Evolutionary conservation across 2,888 invertebrate genomes (phyloP), one percentile per base, ranked within the genome.

Genomic region (Deilephila porcellus): DNA sequence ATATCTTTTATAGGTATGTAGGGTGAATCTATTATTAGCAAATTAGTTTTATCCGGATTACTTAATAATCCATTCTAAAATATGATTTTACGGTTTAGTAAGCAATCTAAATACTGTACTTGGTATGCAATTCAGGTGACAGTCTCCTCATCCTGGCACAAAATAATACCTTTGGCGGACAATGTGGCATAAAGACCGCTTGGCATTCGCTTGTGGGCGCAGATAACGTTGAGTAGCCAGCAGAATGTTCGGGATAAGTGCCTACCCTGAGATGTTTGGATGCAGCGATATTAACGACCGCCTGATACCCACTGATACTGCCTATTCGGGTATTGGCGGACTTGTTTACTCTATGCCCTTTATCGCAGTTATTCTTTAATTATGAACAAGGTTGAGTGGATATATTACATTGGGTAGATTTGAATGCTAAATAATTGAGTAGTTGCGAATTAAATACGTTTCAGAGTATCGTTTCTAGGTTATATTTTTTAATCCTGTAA

Each of bases 171-270:
- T 73, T 74, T 75, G 75, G 77, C 78, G 78, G 77, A 85, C 82
- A 84, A 83, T 85, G 80, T 83, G 80, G 82, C 84, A 83, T 86
- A 85, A 85, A 84, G 83, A 83, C 80, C 82, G 79, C 72, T 78
- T 76, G 77, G 82, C 80, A 81, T 83, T 80, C 81, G 84, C 81
- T 84, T 82, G 85, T 80, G 76, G 76, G 70, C 70, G 72, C 76
- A 83, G 86, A 86, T 88, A 86, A 85, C 80, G 78, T 76, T 74
- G 73, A 77, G 77, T 80, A 82, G 81, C 79, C 80, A 79, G 77
- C 79, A 78, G 80, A 83, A 83, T 83, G 78, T 79, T 75, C 80
- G 76, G 80, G 81, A 74, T 74, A 71, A 74, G 60, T 67, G 70
- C 71, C 75, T 73, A 73, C 60, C 59, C 73, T 34, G 73, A 75